Conservation (phyloP, 2,888 invertebrate genomes). For the Sarcophaga carnaria region DNA sequence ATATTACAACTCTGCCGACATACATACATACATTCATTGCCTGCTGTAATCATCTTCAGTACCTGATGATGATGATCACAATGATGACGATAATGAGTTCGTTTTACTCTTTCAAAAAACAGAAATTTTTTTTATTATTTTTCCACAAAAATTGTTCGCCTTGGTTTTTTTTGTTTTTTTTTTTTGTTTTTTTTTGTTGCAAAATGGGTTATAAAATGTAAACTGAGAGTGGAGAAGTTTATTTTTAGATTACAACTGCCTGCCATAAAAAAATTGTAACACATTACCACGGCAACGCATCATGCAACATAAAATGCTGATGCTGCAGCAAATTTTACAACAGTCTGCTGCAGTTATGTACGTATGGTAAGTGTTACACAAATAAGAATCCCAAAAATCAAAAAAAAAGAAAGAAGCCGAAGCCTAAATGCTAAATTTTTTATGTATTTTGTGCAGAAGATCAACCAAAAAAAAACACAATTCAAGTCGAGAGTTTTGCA, state of each 20-base stretch:
- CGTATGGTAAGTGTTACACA: too few relatives aligned
- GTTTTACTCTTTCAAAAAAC: conserved; percentile 30
- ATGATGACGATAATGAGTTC: not conserved
- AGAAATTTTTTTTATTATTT: conserved; percentile 31
- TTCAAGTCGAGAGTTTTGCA: not conserved
- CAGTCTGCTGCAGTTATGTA: too few relatives aligned
- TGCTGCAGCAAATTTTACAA: not conserved
- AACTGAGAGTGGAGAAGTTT: conserved; percentile 35
- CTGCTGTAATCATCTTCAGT: not conserved
- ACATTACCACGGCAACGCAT: conserved; percentile 41
- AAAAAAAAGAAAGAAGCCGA: not conserved
- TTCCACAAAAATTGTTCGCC: conserved; percentile 28
- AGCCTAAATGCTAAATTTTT: conserved; percentile 20
- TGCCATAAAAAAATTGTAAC: conserved; percentile 48
- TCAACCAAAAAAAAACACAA: not conserved
- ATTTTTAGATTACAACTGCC: conserved; percentile 49
- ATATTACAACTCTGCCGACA: not conserved
- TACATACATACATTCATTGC: conserved; percentile 4
- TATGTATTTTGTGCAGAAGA: conserved; percentile 7
- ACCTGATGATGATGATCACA: not conserved
- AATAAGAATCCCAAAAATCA: not conserved
- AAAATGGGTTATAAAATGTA: conserved; percentile 51
- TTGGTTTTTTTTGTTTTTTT: too few relatives aligned
- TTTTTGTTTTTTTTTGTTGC: not conserved
- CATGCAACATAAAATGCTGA: conserved; percentile 22